Conservation (phyloP, 37 sponge, comb jelly and placozoan genomes). For the Geodia barretti region DNA sequence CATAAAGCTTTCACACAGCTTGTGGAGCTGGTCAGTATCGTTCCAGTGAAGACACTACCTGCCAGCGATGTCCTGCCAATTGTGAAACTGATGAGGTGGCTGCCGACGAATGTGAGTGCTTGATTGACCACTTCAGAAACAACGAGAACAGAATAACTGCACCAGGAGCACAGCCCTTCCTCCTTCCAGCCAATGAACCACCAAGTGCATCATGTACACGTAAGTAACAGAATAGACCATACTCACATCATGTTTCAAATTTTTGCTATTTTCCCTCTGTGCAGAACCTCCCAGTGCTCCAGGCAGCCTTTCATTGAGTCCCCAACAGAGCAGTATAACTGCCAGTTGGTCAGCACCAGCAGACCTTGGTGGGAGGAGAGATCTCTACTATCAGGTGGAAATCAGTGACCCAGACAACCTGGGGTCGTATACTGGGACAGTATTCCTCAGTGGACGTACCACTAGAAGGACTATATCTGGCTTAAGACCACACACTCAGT, state of each 20-base stretch:
- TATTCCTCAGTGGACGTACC: too few relatives aligned
- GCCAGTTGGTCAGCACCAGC: not conserved
- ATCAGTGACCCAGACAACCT: slow-evolving; percentile 13
- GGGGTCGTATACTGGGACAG: not conserved
- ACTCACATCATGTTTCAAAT: not conserved
- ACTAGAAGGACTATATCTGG: too few relatives aligned
- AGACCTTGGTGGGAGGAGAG: not conserved
- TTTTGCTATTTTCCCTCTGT: too few relatives aligned
- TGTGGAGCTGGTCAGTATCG: slow-evolving; percentile 13
- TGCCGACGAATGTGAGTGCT: not conserved
- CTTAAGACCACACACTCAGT: not conserved
- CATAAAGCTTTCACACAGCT: not conserved
- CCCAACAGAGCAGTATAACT: not conserved
- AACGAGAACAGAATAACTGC: too few relatives aligned
- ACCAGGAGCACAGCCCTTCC: too few relatives aligned
- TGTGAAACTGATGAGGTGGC: not conserved
- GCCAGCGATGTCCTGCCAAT: slow-evolving; percentile 1
- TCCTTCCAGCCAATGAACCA: too few relatives aligned
- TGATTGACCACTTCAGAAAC: slow-evolving; percentile 8
- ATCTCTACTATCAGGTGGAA: slow-evolving; percentile 8
- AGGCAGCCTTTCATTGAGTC: not conserved
- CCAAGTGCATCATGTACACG: too few relatives aligned
- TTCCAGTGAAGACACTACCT: not conserved
- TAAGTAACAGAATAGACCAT: not conserved
- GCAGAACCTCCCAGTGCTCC: slow-evolving; percentile 20